Conservation (phyloP, 2,797 vertebrate genomes). For the Decapterus maruadsi region DNA sequence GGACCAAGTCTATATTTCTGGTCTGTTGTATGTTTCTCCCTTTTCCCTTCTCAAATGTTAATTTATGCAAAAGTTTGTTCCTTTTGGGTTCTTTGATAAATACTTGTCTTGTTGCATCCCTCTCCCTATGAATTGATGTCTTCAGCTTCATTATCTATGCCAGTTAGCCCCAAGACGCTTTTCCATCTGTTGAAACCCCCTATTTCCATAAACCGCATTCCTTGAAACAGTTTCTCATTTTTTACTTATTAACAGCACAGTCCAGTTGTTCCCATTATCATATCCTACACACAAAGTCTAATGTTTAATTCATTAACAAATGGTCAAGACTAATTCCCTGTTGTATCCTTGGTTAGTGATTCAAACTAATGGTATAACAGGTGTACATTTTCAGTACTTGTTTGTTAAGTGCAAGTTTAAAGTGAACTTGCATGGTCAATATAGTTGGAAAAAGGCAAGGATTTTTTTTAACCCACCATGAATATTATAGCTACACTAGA, state of each 20-base stretch:
- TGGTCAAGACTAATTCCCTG: background rate
- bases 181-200: conserved; percentile 10
- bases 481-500: background rate
- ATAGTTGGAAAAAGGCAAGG: too few species aligned
- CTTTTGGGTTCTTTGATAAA: conserved; percentile 25
- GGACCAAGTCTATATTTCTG: background rate
- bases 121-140: background rate
- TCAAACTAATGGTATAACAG: background rate
- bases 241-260: conserved; percentile 1
- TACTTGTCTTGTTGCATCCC: background rate
- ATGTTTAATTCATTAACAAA: background rate
- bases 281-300: background rate
- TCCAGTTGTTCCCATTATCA: background rate
- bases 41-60: background rate
- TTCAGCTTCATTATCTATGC: conserved; percentile 38
- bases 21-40: background rate
- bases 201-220: background rate
- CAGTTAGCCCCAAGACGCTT: conserved; percentile 39
- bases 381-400: background rate
- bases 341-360: background rate
- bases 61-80: conserved; percentile 14
- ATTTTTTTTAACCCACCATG: background rate
- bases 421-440: background rate
- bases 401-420: background rate
- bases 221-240: background rate